Evolutionary conservation across 2,888 invertebrate genomes (phyloP), one percentile per base, ranked within the genome.

Genomic region (Druceiella hillmani): DNA sequence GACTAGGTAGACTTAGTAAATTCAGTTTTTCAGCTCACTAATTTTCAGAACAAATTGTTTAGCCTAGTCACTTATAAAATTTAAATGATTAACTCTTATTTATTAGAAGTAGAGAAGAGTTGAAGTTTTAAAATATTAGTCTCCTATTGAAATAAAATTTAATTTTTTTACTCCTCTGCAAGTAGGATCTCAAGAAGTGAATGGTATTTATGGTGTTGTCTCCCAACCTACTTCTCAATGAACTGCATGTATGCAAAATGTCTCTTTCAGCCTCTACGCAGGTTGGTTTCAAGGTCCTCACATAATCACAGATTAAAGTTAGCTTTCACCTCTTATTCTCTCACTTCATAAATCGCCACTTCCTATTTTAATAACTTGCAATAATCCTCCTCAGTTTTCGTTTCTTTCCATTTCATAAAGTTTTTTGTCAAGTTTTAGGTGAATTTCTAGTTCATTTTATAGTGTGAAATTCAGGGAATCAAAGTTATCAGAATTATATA

Each of bases 1-100:
- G n/a, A 20, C 22, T 20, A 20, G 22, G 22, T 20, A 20, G 22
- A 20, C 22, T 20, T 20, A 20, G 22, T 20, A n/a, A n/a, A n/a
- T n/a, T n/a, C n/a, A n/a, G n/a, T n/a, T n/a, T n/a, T n/a, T n/a
- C n/a, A 7, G 6, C 22, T 20, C 22, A 20, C 22, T 7, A 20
- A 20, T 20, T 20, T 20, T 20, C 22, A 20, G 6, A 20, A 20
- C n/a, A 20, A 20, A 20, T 20, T 7, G 6, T 20, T 20, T 7
- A 6, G 6, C 6, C 22, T 20, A 20, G n/a, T n/a, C 22, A 20
- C 22, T 20, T 20, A 20, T 20, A 20, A n/a, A 20, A 20, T 20
- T 20, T 7, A 20, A 20, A n/a, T 20, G 6, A 20, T 7, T 7
- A 20, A 20, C 22, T 20, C 22, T 20, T 6, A 20, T n/a, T 20